phyloP scores from a whole-genome alignment of 2,888 invertebrate species.

The Nowickia ferox region DNA sequence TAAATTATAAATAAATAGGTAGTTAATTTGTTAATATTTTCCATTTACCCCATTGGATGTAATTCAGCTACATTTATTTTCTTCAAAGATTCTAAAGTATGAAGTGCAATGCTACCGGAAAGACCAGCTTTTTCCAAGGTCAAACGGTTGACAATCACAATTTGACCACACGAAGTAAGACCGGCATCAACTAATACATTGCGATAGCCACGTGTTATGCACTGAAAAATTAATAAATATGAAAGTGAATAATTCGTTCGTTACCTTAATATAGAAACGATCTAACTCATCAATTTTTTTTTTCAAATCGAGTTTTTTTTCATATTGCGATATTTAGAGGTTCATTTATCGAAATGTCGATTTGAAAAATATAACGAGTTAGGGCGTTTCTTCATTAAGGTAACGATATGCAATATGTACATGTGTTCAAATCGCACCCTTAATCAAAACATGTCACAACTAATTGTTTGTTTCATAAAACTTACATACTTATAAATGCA shows the following conservation, averaged over 20 bases:
- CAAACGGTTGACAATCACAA: constrained; percentile 80
- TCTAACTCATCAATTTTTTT: too few species aligned
- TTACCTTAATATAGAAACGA: too few species aligned
- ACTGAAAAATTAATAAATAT: constrained; percentile 75
- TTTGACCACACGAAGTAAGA: constrained; percentile 81
- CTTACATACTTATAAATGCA: too few species aligned
- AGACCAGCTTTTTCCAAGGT: constrained; percentile 81
- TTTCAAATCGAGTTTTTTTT: too few species aligned
- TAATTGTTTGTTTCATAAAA: too few species aligned
- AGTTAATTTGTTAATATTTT: neutral
- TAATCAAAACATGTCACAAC: too few species aligned
- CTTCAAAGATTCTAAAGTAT: constrained; percentile 79
- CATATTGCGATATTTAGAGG: too few species aligned
- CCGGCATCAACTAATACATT: constrained; percentile 82
- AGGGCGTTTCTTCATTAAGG: too few species aligned
- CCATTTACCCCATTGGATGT: constrained; percentile 81
- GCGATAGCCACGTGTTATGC: constrained; percentile 80
- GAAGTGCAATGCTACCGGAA: constrained; percentile 76
- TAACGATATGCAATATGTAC: too few species aligned
- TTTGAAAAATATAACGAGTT: too few species aligned
- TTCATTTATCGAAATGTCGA: too few species aligned
- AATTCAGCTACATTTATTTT: constrained; percentile 82
- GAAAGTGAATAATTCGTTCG: neutral
- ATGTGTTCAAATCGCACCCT: too few species aligned
- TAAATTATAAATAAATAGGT: neutral